A percentile compares a stretch with the other conserved stretches of the same genome.
Evolutionary conservation across 2,113 vertebrate genomes (phyloP).

Genomic region (Otolemur garnettii): DNA sequence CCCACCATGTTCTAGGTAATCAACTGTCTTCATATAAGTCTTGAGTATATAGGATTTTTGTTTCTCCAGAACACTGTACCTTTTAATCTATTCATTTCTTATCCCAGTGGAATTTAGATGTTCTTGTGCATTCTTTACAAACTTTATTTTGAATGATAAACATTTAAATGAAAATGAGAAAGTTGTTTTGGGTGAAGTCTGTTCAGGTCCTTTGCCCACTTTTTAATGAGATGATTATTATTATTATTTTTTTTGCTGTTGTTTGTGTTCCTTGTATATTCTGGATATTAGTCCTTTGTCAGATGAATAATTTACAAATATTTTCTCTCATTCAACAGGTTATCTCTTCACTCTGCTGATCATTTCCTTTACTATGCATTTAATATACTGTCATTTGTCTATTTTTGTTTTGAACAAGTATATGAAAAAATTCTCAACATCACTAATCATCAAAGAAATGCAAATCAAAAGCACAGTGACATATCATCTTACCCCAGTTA

Average conservation of each 20-base stretch:
- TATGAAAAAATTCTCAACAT: not conserved
- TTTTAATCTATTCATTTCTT: slow-evolving; percentile 60
- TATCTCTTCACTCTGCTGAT: not conserved
- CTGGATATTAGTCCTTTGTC: not conserved
- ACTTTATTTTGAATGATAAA: slow-evolving; percentile 74
- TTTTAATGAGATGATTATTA: not conserved
- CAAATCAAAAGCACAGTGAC: not conserved
- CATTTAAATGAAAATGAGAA: slow-evolving; percentile 76
- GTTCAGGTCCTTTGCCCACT: not conserved
- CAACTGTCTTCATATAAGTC: too few species aligned
- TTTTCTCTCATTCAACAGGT: not conserved
- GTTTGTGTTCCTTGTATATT: not conserved
- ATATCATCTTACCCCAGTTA: not conserved
- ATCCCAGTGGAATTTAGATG: slow-evolving; percentile 67
- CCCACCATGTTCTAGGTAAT: too few species aligned
- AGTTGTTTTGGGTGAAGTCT: not conserved
- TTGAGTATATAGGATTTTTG: too few species aligned
- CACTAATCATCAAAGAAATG: not conserved
- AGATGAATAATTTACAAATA: not conserved
- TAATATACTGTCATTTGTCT: not conserved
- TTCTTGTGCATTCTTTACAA: slow-evolving; percentile 76
- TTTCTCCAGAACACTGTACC: too few species aligned
- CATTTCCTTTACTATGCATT: not conserved
- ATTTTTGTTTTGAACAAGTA: not conserved
- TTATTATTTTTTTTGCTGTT: not conserved